Evolutionary conservation across 2,113 vertebrate genomes (phyloP), one percentile per base, ranked within the genome.

Genomic region (Circaetus cinerascens): DNA sequence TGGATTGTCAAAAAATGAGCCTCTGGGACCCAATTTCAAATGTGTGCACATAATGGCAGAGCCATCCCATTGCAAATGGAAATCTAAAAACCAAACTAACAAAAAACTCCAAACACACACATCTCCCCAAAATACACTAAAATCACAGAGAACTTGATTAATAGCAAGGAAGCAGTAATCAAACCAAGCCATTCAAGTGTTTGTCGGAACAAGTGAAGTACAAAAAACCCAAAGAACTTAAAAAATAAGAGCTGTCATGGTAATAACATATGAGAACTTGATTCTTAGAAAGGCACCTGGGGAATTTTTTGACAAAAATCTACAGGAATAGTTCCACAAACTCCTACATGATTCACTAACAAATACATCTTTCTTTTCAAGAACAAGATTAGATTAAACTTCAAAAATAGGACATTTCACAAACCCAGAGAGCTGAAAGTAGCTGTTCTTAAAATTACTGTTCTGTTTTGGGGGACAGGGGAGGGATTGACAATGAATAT

Each of bases 1-100:
- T n/a, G 9, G 46, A 38, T 7, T 53, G 12, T 40, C 53, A 38
- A 45, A 46, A 75, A 86, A 46, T 10, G 11, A 80, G 36, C 23
- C 64, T 48, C 43, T 30, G 27, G 27, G 16, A 55, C 26, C 4
- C 62, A 76, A 0, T 12, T 75, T 87, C 51, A 55, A 51, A 71
- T 15, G 13, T 0, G 0, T 23, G 13, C 85, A 45, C 9, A 10
- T 19, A 76, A 73, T 1, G 1, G 38, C 53, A 74, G 36, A 81
- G 13, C 15, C 8, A 82, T 27, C 27, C 55, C 69, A 34, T 19
- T 41, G n/a, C 23, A 93, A 84, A 71, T 5, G 73, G 17, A 50
- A 64, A 63, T 19, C 5, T 77, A 30, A 62, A 67, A 64, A 32
- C 2, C 3, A 84, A 62, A 2, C 7, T 43, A 78, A 26, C 27